These are phyloP conservation scores for Akabosia matsudoensis DNA, from an alignment of 1,140 invertebrate species.

Conservation along the genomic window DNA sequence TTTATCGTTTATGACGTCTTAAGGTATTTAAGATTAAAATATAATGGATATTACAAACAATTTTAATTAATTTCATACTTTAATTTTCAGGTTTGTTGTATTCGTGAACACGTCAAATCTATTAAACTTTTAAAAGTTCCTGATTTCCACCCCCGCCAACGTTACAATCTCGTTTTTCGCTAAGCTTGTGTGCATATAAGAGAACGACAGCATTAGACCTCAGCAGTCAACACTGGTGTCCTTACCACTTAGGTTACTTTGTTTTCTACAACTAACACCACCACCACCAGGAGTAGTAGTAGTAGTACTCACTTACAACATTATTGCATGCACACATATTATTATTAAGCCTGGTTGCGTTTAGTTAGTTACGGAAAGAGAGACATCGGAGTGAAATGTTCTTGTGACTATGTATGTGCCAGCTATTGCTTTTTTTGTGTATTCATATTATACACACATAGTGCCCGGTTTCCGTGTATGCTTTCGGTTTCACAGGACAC, in stretches of 20 bases:
- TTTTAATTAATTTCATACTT: no score
- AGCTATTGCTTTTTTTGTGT: background rate
- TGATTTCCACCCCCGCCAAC: no score
- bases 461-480: conserved; percentile 36
- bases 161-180: no score
- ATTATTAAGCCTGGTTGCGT: background rate
- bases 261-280: no score
- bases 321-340: conserved; percentile 1
- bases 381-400: background rate
- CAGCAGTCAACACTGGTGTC: background rate
- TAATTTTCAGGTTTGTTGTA: no score
- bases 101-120: no score
- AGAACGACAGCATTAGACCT: background rate
- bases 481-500: conserved; percentile 44
- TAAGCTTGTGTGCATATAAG: no score
- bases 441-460: background rate
- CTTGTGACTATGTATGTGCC: background rate
- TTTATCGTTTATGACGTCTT: no score
- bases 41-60: no score
- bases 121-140: no score
- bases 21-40: no score
- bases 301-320: background rate
- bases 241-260: background rate
- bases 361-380: background rate
- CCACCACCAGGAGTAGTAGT: no score